Evolutionary conservation across 2,113 vertebrate genomes (phyloP), one percentile per base, ranked within the genome.

Genomic region (Osmerus eperlanus): DNA sequence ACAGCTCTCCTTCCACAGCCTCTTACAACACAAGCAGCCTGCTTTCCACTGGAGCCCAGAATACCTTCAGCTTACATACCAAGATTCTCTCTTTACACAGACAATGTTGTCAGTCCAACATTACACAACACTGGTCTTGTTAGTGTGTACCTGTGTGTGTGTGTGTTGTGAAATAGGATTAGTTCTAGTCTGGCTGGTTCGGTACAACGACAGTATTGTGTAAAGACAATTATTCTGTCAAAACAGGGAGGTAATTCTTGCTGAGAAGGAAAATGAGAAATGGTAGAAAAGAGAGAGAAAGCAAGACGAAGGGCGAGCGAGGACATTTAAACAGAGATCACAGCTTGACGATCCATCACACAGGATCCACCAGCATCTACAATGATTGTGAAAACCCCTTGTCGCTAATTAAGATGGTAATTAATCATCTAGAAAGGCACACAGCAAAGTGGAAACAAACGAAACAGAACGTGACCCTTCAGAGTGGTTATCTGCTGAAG

Each of bases 401-500:
- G 3, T 62, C 36, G 6, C 36, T 41, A 7, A 41, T 41, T 41
- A 9, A 41, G 36, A 41, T 41, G 36, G 36, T 8, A 41, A 41
- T 9, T 41, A 41, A 41, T 41, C 5, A 9, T 41, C 1, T 41
- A 41, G 6, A 41, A 41, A 41, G 8, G 1, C 36, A 4, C 5
- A 9, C 7, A 9, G 36, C 36, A 41, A 41, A 41, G 36, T 41
- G 36, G 36, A 0, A 41, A 41, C 36, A 41, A 6, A 41, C 7
- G 61, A 59, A 66, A 65, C 13, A 64, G 55, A 65, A 23, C 23
- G 23, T 1, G 23, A 1, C 23, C 23, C 23, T 23, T 23, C 23
- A 23, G 23, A 23, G 74, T 9, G 55, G 41, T 76, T 81, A 88
- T 83, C 90, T 85, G 87, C 69, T 78, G 72, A 87, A 86, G 25